These are phyloP conservation scores for Sycophaga agraensis DNA, from an alignment of 1,140 invertebrate genomes.

Conservation along the genomic window DNA sequence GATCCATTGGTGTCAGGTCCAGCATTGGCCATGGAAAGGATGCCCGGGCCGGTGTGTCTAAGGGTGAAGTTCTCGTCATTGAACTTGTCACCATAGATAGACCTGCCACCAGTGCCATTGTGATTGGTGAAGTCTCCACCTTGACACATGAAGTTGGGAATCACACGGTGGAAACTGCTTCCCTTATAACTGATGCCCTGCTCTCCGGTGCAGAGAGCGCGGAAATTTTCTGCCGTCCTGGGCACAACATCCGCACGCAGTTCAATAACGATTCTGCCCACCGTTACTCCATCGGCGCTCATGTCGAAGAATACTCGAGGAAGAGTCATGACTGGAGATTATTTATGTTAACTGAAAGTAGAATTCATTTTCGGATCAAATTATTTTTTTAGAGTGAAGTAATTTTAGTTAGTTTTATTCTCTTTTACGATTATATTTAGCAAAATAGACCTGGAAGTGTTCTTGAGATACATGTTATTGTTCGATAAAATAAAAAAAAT, in stretches of 20 bases:
- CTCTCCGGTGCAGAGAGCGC: slow-evolving; percentile 78
- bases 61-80: slow-evolving; percentile 80
- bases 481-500: too few relatives aligned
- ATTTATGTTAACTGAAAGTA: too few relatives aligned
- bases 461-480: too few relatives aligned
- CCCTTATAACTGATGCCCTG: slow-evolving; percentile 80
- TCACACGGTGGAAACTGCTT: slow-evolving; percentile 79
- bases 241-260: slow-evolving; percentile 73
- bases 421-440: too few relatives aligned
- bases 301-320: slow-evolving; percentile 80
- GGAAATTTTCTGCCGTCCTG: slow-evolving; percentile 80
- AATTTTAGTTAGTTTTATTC: too few relatives aligned
- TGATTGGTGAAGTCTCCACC: slow-evolving; percentile 77
- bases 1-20: slow-evolving; percentile 79
- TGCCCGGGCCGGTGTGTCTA: slow-evolving; percentile 73
- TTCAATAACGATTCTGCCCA: slow-evolving; percentile 75
- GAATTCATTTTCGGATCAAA: neutral
- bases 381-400: too few relatives aligned
- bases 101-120: slow-evolving; percentile 80
- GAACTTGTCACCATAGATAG: slow-evolving; percentile 78
- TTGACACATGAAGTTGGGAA: slow-evolving; percentile 87
- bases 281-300: slow-evolving; percentile 63
- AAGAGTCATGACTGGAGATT: slow-evolving; percentile 70
- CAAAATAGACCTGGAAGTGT: too few relatives aligned
- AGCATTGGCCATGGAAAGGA: slow-evolving; percentile 78